Base-by-base conservation (phyloP, 1,140 invertebrate species). In the Lordiphosa stackelbergi region DNA sequence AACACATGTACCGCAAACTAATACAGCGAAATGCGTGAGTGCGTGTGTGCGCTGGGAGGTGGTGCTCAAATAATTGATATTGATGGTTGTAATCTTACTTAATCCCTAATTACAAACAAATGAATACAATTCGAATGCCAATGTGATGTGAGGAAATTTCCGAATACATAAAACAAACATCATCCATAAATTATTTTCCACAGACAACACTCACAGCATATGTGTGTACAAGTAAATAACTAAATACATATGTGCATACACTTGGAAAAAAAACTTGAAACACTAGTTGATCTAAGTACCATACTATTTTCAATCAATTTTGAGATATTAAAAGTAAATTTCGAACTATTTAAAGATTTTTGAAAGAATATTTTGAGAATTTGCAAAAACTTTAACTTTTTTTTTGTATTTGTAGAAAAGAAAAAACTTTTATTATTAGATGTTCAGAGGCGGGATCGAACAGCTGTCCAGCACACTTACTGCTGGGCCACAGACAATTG, bases 21-120 rank as follows among this genome's bases (percentile, higher is more conserved):
- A 83, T 72, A 81, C 78, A 77, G 65, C 31, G 56, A 64, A 53
- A 59, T 71, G 37, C 24, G 37, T 48, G 28, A 12, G 46, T 48
- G 47, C 5, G 12, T n/a, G 34, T 8, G 34, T 8, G 16, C 4
- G 10, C 7, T 12, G 40, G 49, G 49, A 35, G 12, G 41, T 28
- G 24, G 24, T 46, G 56, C 66, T 54, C 60, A 55, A 83, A 81
- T 81, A 81, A 81, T 81, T 81, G 77, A 83, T 83, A 81, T 81
- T 81, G 77, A 81, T 81, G 77, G 77, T 72, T 77, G 77, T 81
- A 81, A 81, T 81, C 77, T 83, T 72, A 73, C 62, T 83, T 81
- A 81, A 83, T 83, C 77, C 77, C 77, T 81, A 81, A 81, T 81
- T 81, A 83, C 77, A 81, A 81, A 65, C 64, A 69, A 83, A 83